Evolutionary conservation across 2,888 invertebrate genomes (phyloP).

Genomic region (Cataglyphis rosenhaueri): DNA sequence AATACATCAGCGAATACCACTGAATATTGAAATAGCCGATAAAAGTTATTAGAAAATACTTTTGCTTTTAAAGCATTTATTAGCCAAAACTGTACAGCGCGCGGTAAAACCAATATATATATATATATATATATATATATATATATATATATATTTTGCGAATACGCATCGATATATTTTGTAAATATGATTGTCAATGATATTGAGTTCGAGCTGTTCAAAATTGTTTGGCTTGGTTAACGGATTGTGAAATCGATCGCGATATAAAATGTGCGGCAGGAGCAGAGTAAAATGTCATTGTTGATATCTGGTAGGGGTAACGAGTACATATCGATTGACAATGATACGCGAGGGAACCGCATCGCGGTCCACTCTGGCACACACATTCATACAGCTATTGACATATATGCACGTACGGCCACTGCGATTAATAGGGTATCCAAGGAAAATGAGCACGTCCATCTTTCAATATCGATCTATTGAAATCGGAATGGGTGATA

Average conservation of each 20-base stretch:
- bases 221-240: slow-evolving; percentile 33
- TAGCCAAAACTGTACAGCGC: slow-evolving; percentile 24
- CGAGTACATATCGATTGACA: slow-evolving; percentile 68
- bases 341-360: slow-evolving; percentile 68
- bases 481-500: slow-evolving; percentile 69
- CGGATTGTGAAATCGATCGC: slow-evolving; percentile 63
- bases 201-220: slow-evolving; percentile 45
- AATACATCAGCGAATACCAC: slow-evolving; percentile 37
- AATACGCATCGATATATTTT: slow-evolving; percentile 26
- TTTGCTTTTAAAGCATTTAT: slow-evolving; percentile 42
- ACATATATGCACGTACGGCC: slow-evolving; percentile 28
- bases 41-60: slow-evolving; percentile 48
- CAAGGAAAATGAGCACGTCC: slow-evolving; percentile 69
- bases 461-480: slow-evolving; percentile 63
- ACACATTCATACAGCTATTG: slow-evolving; percentile 24
- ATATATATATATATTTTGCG: slow-evolving; percentile 27
- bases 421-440: slow-evolving; percentile 67
- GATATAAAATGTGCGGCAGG: slow-evolving; percentile 64
- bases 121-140: background rate
- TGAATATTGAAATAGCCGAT: slow-evolving; percentile 48
- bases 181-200: slow-evolving; percentile 27
- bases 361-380: slow-evolving; percentile 60
- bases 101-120: slow-evolving; percentile 28
- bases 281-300: slow-evolving; percentile 70
- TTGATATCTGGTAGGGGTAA: slow-evolving; percentile 65